Base-by-base conservation (phyloP, 1,140 invertebrate genomes). In the Bemisia tabaci region DNA sequence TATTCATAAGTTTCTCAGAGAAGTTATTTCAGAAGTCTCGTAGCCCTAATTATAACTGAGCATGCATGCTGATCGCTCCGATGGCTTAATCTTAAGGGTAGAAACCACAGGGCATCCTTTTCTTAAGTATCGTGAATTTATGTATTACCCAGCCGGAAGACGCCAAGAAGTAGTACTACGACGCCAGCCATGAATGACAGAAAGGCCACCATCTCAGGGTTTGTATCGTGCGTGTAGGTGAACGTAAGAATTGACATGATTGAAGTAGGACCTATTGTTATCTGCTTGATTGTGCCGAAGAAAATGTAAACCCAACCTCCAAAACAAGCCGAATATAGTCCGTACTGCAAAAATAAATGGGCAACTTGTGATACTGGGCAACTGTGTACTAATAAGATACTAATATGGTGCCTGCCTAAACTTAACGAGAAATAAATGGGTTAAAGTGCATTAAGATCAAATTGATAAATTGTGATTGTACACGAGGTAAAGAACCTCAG, bases 241-340 rank as follows among this genome's bases (percentile, higher is more conserved):
- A 79, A 77, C 11, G 81, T 78, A 63, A 85, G 76, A 25, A 84
- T 71, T 25, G 81, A 80, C 75, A 83, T 79, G 70, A 85, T 81
- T 1, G 84, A 83, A 1, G 83, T 85, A 9, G 84, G 84, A 17
- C 83, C 84, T 23, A 84, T 80, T 0, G 84, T 85, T 23, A 87
- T 79, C 65, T 87, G 84, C 72, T 83, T 85, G 39, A 82, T 81
- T 22, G 83, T 84, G 1, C 87, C 87, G 67, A 89, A 79, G 61
- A 88, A 69, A 24, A 82, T 76, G 74, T 89, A 89, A 24, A 87
- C 77, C 74, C 88, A 85, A 72, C 82, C 83, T 17, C 85, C 85
- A 79, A 87, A 82, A 72, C 88, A 87, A 22, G 83, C 80, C 58
- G 85, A 84, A 74, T 88, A 88, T 9, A 89, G 74, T 48, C 87